Conservation (phyloP, 2,888 invertebrate genomes). For the Rhyacophila evoluta region DNA sequence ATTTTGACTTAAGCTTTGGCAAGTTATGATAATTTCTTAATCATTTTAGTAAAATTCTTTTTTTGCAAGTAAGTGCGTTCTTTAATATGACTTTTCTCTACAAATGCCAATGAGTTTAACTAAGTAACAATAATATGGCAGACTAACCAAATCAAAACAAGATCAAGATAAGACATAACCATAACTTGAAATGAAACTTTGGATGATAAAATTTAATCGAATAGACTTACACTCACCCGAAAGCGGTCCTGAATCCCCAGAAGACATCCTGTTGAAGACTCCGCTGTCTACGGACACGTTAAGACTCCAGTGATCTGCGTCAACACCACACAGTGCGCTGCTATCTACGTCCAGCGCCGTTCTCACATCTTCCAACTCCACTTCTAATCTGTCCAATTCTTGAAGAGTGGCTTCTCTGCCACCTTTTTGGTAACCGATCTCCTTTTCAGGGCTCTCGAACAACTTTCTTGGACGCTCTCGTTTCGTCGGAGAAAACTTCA, state of each 20-base stretch:
- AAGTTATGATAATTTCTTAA: too few species aligned
- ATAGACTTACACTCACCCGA: conserved; percentile 62
- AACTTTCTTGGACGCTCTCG: conserved; percentile 45
- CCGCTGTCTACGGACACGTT: conserved; percentile 72
- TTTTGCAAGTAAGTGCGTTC: too few species aligned
- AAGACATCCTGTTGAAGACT: conserved; percentile 72
- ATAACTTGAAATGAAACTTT: too few species aligned
- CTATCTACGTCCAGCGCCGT: conserved; percentile 68
- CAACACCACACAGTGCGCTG: conserved; percentile 66
- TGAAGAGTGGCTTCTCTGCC: conserved; percentile 62
- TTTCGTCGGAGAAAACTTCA: not conserved
- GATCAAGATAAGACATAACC: too few species aligned
- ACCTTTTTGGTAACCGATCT: conserved; percentile 58
- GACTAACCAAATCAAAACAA: too few species aligned
- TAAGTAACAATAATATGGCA: too few species aligned
- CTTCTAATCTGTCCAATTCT: conserved; percentile 67
- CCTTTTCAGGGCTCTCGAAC: conserved; percentile 30
- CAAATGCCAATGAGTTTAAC: too few species aligned
- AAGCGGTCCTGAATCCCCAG: conserved; percentile 69
- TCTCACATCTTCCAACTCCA: conserved; percentile 68
- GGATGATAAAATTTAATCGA: too few species aligned
- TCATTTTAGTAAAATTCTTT: too few species aligned
- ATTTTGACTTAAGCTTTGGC: too few species aligned
- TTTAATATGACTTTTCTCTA: too few species aligned
- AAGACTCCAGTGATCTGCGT: conserved; percentile 68